phyloP scores from a whole-genome alignment of 2,888 invertebrate species.

The Drosophila rellima region DNA sequence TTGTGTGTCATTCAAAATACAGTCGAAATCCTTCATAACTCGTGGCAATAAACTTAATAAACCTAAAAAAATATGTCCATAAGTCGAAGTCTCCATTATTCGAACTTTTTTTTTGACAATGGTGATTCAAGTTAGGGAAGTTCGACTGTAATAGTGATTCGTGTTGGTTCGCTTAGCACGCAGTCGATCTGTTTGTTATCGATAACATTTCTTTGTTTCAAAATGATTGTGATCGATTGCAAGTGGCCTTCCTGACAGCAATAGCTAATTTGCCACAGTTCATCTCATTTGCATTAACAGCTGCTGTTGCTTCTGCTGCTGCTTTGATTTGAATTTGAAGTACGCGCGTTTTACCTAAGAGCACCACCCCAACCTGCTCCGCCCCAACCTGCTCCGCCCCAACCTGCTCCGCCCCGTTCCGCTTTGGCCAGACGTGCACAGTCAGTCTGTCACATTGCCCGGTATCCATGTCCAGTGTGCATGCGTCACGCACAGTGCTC shows the following conservation, averaged over 20 bases:
- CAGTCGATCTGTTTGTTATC: not conserved
- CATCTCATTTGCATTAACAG: slow-evolving; percentile 22
- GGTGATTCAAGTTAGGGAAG: too few relatives aligned
- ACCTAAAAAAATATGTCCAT: too few relatives aligned
- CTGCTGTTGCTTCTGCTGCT: slow-evolving; percentile 27
- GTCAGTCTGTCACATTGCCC: not conserved
- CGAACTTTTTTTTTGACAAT: too few relatives aligned
- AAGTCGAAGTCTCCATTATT: too few relatives aligned
- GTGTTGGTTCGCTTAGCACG: not conserved
- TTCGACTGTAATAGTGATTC: too few relatives aligned
- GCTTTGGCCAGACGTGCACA: not conserved
- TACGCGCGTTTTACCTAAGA: slow-evolving; percentile 11
- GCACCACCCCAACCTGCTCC: not conserved
- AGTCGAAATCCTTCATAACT: too few relatives aligned
- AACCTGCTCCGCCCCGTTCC: not conserved
- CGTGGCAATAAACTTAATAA: too few relatives aligned
- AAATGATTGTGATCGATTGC: not conserved
- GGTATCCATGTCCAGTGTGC: slow-evolving; percentile 35
- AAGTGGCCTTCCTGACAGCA: not conserved
- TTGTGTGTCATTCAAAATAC: too few relatives aligned
- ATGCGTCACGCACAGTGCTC: slow-evolving; percentile 49
- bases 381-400: too few relatives aligned
- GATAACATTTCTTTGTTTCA: not conserved
- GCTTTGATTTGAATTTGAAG: slow-evolving; percentile 71
- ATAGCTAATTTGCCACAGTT: not conserved